Evolutionary conservation across 1,140 invertebrate genomes (phyloP).

Genomic region (Ostrea edulis): DNA sequence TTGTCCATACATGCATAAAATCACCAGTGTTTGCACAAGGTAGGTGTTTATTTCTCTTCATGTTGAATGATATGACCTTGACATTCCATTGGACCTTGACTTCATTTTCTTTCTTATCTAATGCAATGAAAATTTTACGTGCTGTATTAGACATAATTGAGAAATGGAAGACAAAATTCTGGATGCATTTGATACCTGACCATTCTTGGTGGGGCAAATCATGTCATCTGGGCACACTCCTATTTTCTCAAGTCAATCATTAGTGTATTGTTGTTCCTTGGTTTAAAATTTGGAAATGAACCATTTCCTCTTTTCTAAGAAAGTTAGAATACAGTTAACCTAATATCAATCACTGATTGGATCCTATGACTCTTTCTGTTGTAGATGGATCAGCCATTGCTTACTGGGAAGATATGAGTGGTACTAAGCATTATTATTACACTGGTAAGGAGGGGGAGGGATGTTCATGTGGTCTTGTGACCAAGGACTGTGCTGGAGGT

Average conservation of each 20-base stretch:
- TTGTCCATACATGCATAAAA: constrained; percentile 34
- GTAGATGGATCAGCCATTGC: constrained; percentile 35
- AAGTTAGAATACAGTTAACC: background rate
- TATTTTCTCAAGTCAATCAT: too few species aligned
- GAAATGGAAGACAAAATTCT: background rate
- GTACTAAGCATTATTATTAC: constrained; percentile 25
- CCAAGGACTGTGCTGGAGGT: constrained; percentile 34
- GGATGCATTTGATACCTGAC: background rate
- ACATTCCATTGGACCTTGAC: too few species aligned
- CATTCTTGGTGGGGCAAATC: background rate
- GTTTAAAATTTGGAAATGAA: too few species aligned
- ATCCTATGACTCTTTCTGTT: background rate
- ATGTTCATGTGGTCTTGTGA: constrained; percentile 37
- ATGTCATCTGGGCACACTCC: too few species aligned
- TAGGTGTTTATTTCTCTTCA: background rate
- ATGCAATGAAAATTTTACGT: too few species aligned
- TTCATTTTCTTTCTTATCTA: too few species aligned
- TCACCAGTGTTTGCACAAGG: constrained; percentile 33
- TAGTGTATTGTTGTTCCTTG: too few species aligned
- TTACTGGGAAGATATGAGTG: constrained; percentile 45
- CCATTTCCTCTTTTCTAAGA: too few species aligned
- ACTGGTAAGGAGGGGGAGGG: constrained; percentile 36
- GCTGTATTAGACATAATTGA: too few species aligned
- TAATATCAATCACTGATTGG: background rate
- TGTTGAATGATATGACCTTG: too few species aligned